These are phyloP conservation scores for Mus spicilegus DNA, from an alignment of 2,113 vertebrate species.

Conservation along the genomic window DNA sequence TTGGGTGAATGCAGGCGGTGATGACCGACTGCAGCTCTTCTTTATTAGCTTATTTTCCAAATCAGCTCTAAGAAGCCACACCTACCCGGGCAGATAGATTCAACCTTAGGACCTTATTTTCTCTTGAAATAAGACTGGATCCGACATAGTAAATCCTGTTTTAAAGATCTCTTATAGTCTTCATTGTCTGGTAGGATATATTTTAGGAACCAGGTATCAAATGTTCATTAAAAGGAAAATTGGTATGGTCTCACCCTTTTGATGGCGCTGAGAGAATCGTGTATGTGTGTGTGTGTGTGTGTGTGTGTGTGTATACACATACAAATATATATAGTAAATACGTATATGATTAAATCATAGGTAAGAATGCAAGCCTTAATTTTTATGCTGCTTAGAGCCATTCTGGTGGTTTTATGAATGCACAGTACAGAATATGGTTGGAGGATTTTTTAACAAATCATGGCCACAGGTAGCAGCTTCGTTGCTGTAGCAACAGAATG, in stretches of 20 bases:
- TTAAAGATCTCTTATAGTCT: neutral
- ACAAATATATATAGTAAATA: neutral
- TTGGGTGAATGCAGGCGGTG: neutral
- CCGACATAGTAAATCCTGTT: slow-evolving; percentile 10
- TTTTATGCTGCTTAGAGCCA: slow-evolving; percentile 53
- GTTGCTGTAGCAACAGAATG: slow-evolving; percentile 63
- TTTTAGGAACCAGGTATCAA: slow-evolving; percentile 36
- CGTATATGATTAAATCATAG: neutral
- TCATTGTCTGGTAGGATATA: slow-evolving; percentile 43
- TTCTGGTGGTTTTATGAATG: slow-evolving; percentile 77
- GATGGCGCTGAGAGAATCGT: neutral
- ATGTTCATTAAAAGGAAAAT: slow-evolving; percentile 38
- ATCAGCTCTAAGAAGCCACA: slow-evolving; percentile 39
- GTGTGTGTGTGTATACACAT: neutral
- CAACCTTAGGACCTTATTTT: neutral
- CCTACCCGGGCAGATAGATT: neutral
- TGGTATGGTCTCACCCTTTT: slow-evolving; percentile 34
- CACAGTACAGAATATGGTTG: slow-evolving; percentile 74
- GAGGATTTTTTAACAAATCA: slow-evolving; percentile 69
- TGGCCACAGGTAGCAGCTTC: slow-evolving; percentile 79
- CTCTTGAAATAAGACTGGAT: neutral
- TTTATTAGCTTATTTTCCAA: slow-evolving; percentile 41
- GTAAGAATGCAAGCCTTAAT: slow-evolving; percentile 55
- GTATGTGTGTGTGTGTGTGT: neutral
- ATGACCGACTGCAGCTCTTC: neutral